A percentile compares a stretch with the other conserved stretches of the same genome.
These are phyloP conservation scores for Chloroceryle inda DNA, from an alignment of 2,797 vertebrate genomes.

Conservation along the genomic window DNA sequence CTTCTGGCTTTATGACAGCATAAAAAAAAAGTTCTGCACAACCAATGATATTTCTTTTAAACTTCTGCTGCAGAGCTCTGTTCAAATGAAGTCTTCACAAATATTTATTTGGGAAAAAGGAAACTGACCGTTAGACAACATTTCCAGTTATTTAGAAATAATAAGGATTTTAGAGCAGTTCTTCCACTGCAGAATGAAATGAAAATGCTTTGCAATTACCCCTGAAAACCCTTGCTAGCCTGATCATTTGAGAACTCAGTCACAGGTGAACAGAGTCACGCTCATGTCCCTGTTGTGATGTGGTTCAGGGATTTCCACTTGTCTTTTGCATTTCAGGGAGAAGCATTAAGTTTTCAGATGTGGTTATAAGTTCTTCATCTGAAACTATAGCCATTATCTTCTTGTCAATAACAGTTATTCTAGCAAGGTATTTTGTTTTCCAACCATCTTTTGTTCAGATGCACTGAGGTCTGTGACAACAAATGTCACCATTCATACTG, in stretches of 20 bases:
- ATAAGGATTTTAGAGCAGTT: background rate
- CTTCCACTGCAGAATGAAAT: background rate
- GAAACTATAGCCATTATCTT: background rate
- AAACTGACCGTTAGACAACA: background rate
- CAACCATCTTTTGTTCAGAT: background rate
- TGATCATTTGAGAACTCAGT: background rate
- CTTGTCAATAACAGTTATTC: background rate
- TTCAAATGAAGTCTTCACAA: conserved; percentile 18
- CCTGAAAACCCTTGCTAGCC: background rate
- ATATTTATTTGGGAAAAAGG: conserved; percentile 30
- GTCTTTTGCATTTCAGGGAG: background rate
- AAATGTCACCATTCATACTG: background rate
- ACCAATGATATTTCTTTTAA: conserved; percentile 69
- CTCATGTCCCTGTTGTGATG: background rate
- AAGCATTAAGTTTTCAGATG: background rate
- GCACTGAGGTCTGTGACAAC: background rate
- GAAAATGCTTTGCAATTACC: background rate
- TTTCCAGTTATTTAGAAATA: conserved; percentile 1
- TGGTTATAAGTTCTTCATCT: background rate
- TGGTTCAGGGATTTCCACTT: background rate
- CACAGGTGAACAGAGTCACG: background rate
- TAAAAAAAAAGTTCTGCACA: conserved; percentile 76
- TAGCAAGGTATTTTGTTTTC: background rate
- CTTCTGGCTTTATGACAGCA: conserved; percentile 79
- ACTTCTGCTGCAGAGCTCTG: conserved; percentile 60